Conservation (phyloP, 2,888 invertebrate species). For the Netelia fuscicornis region DNA sequence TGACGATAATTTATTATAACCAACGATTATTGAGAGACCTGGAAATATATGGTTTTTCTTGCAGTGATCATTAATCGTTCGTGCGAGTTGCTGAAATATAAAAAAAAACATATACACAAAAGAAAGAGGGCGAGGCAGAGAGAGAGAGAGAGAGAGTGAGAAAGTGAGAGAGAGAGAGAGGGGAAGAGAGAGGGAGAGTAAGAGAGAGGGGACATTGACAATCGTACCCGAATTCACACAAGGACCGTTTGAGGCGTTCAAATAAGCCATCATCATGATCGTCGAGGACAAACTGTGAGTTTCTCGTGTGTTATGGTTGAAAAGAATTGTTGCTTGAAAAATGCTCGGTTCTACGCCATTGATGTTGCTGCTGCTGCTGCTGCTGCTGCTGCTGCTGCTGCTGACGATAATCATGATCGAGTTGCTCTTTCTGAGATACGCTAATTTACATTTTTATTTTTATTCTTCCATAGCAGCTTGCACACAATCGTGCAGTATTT, state of each 20-base stretch:
- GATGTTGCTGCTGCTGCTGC: conserved; percentile 16
- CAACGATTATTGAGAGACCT: conserved; percentile 27
- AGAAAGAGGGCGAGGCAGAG: conserved; percentile 1
- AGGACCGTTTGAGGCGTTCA: conserved; percentile 64
- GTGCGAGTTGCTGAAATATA: conserved; percentile 63
- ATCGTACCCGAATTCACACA: conserved; percentile 4
- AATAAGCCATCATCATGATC: conserved; percentile 82
- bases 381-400: neutral
- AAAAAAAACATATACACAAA: conserved; percentile 38
- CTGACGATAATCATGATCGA: neutral
- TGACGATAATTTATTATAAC: neutral
- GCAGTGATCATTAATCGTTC: conserved; percentile 78
- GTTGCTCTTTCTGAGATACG: conserved; percentile 31
- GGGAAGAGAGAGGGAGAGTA: neutral
- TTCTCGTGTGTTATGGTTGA: conserved; percentile 62
- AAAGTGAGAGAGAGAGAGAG: neutral
- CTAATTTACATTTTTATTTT: conserved; percentile 31
- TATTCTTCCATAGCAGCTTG: conserved; percentile 7
- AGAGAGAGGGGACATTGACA: conserved; percentile 20
- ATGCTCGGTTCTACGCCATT: conserved; percentile 56
- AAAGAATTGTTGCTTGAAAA: conserved; percentile 63
- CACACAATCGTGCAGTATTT: conserved; percentile 37
- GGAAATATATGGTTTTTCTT: conserved; percentile 79
- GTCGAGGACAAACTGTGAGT: conserved; percentile 85
- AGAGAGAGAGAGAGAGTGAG: neutral